Evolutionary conservation across 2,888 invertebrate species (phyloP).

Genomic region (Anoplius nigerrimus): DNA sequence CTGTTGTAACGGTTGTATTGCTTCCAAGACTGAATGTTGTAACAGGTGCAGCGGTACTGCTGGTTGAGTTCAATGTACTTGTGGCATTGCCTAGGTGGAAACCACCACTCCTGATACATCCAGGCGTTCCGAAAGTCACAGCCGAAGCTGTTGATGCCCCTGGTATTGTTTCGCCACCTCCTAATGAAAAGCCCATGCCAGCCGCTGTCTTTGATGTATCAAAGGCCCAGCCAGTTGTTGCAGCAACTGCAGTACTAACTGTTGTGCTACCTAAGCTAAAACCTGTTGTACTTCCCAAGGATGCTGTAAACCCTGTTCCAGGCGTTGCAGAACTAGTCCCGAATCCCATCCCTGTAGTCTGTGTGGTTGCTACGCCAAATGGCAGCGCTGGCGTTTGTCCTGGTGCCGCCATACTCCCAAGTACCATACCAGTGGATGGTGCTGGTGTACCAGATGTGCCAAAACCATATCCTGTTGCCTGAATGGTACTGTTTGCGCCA

Average conservation of each 20-base stretch:
- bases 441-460: conserved; percentile 35
- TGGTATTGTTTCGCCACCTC: conserved; percentile 27
- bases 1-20: conserved; percentile 12
- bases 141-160: conserved; percentile 34
- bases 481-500: conserved; percentile 61
- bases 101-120: conserved; percentile 37
- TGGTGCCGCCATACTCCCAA: conserved; percentile 16
- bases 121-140: conserved; percentile 54
- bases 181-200: conserved; percentile 54
- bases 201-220: conserved; percentile 43
- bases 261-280: conserved; percentile 50
- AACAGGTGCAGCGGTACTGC: conserved; percentile 42
- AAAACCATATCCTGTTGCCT: conserved; percentile 46
- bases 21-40: conserved; percentile 30
- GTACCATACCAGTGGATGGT: conserved; percentile 28
- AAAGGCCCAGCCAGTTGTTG: conserved; percentile 38
- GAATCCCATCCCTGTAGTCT: conserved; percentile 31
- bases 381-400: conserved; percentile 28
- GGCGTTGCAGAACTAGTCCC: conserved; percentile 32
- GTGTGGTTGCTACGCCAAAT: conserved; percentile 37
- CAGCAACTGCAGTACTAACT: conserved; percentile 37
- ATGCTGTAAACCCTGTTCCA: conserved; percentile 30
- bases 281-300: conserved; percentile 27
- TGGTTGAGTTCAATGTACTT: conserved; percentile 36
- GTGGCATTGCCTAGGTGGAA: conserved; percentile 38